Evolutionary conservation across 2,888 invertebrate genomes (phyloP).

Genomic region (Eupithecia centaureata): DNA sequence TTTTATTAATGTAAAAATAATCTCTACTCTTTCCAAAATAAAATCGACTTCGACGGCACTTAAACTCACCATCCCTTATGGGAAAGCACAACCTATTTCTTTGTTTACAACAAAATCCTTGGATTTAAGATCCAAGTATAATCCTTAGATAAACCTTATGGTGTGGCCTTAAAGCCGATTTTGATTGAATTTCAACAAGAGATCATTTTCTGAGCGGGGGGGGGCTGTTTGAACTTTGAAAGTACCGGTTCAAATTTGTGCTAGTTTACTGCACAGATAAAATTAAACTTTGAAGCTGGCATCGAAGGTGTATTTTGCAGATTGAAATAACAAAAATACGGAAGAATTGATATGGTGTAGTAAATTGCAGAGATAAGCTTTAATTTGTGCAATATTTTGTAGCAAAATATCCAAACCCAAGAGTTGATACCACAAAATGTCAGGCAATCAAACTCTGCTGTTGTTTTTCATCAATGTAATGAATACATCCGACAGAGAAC

Average conservation of each 20-base stretch:
- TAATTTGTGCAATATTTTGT: background rate
- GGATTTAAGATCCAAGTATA: background rate
- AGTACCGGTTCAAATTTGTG: background rate
- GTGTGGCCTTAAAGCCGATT: background rate
- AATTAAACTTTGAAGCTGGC: background rate
- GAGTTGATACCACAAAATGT: too few relatives aligned
- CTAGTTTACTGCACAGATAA: background rate
- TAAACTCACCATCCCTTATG: too few relatives aligned
- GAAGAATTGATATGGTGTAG: background rate
- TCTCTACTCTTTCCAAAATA: too few relatives aligned
- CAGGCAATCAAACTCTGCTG: background rate
- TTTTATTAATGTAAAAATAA: too few relatives aligned
- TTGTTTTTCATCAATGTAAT: too few relatives aligned
- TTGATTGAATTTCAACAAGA: background rate
- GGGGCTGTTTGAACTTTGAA: background rate
- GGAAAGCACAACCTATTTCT: background rate
- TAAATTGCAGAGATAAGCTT: background rate
- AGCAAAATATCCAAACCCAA: background rate
- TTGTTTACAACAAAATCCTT: background rate
- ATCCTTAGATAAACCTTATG: background rate
- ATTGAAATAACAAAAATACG: background rate
- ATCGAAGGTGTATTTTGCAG: background rate
- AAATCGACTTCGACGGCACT: too few relatives aligned
- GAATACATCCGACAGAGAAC: too few relatives aligned
- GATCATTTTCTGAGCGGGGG: background rate